These are phyloP conservation scores for Trichonephila clavipes DNA, from an alignment of 1,140 invertebrate genomes.

Conservation along the genomic window DNA sequence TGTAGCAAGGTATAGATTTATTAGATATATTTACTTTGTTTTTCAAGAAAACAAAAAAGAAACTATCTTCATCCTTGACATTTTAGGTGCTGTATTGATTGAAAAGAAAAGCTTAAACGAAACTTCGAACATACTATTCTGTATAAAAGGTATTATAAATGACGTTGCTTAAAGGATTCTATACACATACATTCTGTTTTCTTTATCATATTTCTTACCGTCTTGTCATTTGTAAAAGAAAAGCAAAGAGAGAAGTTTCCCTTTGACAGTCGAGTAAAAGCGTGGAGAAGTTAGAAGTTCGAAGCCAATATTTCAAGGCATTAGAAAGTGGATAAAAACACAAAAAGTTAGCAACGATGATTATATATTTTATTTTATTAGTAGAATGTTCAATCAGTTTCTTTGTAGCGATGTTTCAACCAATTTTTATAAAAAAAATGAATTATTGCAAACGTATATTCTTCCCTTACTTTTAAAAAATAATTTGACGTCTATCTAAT, in stretches of 20 bases:
- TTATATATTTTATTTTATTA: too few species aligned
- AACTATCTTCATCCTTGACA: background rate
- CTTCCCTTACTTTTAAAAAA: too few species aligned
- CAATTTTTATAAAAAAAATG: too few species aligned
- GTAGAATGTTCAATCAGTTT: too few species aligned
- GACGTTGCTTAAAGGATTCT: slow-evolving; percentile 3
- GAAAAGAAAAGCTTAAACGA: background rate
- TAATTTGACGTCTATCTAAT: too few species aligned
- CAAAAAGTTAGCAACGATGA: too few species aligned
- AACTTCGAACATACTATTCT: background rate
- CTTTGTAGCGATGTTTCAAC: too few species aligned
- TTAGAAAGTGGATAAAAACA: too few species aligned
- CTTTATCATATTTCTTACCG: background rate
- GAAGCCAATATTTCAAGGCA: too few species aligned
- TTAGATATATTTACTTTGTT: background rate
- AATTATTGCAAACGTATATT: too few species aligned
- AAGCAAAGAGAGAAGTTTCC: background rate
- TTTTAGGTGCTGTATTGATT: background rate
- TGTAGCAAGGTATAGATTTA: too few species aligned
- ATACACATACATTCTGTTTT: background rate
- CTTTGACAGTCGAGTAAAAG: background rate
- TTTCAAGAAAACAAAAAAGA: background rate
- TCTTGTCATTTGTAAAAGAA: background rate
- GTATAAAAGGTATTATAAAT: slow-evolving; percentile 29
- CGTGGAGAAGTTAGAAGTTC: background rate